Conservation (phyloP, 2,797 vertebrate species). For the Jordanella pulchra region DNA sequence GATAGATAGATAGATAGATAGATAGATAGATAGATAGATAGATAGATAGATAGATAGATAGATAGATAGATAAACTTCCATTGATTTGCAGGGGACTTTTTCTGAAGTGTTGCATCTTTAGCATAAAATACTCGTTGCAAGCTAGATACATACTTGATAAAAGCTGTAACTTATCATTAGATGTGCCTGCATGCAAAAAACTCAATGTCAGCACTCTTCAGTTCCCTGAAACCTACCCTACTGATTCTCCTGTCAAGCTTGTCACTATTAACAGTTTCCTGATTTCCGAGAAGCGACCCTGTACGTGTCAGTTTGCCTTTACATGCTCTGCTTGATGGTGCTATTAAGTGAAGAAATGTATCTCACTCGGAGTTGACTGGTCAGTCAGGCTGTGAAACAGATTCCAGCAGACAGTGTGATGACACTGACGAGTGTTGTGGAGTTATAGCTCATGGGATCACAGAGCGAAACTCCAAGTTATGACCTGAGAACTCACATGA, state of each 20-base stretch:
- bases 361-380: constrained; percentile 28
- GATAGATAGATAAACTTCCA: too few relatives aligned
- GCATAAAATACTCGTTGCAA: constrained; percentile 38
- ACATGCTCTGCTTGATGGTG: constrained; percentile 50
- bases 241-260: constrained; percentile 24
- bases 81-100: constrained; percentile 29
- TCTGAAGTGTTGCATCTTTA: constrained; percentile 22
- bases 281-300: constrained; percentile 30
- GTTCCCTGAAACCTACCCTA: constrained; percentile 16
- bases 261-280: constrained; percentile 22
- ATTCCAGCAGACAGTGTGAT: constrained; percentile 55
- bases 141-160: constrained; percentile 24
- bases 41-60: too few relatives aligned
- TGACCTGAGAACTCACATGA: constrained; percentile 52
- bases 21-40: too few relatives aligned
- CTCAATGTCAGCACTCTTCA: constrained; percentile 23
- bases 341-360: constrained; percentile 58
- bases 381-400: constrained; percentile 43
- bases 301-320: constrained; percentile 51
- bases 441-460: constrained; percentile 45
- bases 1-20: too few relatives aligned
- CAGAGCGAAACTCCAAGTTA: constrained; percentile 55
- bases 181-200: constrained; percentile 41
- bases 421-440: constrained; percentile 59
- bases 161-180: constrained; percentile 34